These are phyloP conservation scores for Holacanthella duospinosa DNA, from an alignment of 2,888 invertebrate species.

Conservation along the genomic window DNA sequence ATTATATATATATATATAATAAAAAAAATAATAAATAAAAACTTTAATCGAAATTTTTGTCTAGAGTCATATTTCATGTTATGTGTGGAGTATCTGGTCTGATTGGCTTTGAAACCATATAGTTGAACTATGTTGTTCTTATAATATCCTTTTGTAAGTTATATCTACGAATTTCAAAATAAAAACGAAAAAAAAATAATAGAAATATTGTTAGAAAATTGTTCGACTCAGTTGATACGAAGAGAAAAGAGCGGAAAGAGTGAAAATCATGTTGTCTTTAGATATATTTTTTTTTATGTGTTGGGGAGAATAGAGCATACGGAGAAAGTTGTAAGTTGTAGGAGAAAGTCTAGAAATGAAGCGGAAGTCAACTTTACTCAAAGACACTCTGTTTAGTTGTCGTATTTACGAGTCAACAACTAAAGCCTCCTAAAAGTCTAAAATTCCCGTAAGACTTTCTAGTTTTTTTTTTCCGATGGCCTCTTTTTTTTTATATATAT, in stretches of 20 bases:
- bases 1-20: no score
- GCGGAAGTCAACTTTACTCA: conserved; percentile 14
- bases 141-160: no score
- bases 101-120: no score
- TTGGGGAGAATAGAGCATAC: neutral
- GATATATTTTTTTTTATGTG: neutral
- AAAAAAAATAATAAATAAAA: no score
- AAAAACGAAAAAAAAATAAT: no score
- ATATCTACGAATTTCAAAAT: no score
- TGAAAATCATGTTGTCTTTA: neutral
- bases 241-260: neutral
- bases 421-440: neutral
- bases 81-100: no score
- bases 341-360: conserved; percentile 6
- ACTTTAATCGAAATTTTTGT: no score
- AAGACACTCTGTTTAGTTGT: neutral
- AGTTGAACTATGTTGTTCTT: no score
- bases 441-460: conserved; percentile 8
- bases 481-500: conserved; percentile 3
- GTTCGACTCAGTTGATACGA: no score
- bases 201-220: no score
- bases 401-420: neutral
- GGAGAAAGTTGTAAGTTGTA: neutral
- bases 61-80: no score
- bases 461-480: conserved; percentile 7